A percentile compares a stretch with the other conserved stretches of the same genome.
phyloP scores from a whole-genome alignment of 2,113 vertebrate species.

The Sorex araneus region DNA sequence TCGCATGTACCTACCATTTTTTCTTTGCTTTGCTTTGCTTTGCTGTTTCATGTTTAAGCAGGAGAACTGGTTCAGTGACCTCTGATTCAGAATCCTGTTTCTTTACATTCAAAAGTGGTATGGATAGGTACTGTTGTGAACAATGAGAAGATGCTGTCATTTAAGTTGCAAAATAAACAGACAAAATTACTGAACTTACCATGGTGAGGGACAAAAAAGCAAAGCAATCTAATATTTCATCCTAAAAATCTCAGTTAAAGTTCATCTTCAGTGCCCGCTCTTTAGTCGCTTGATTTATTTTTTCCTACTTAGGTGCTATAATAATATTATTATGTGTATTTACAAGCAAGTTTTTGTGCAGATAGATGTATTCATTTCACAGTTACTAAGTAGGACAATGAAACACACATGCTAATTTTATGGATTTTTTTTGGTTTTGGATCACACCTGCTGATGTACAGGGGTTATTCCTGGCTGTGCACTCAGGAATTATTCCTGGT shows the following conservation, averaged over 20 bases:
- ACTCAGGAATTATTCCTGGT: too few species aligned
- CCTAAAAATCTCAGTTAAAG: neutral
- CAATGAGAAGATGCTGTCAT: neutral
- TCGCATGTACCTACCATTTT: neutral
- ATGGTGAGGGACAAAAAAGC: neutral
- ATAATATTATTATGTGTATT: neutral
- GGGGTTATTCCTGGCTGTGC: too few species aligned
- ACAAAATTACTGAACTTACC: neutral
- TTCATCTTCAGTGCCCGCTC: neutral
- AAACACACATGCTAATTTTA: too few species aligned
- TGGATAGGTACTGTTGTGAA: neutral
- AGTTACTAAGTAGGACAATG: neutral
- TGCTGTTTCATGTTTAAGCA: neutral
- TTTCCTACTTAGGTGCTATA: neutral
- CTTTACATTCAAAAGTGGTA: neutral
- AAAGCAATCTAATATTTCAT: neutral
- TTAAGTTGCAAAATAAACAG: constrained; percentile 38
- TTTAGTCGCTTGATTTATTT: neutral
- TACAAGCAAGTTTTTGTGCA: neutral
- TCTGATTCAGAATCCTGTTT: neutral
- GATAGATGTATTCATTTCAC: neutral
- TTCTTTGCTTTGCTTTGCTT: neutral
- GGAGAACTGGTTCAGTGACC: neutral
- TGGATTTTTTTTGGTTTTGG: too few species aligned
- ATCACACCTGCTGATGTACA: too few species aligned